Percentiles rank a stretch among this genome's conserved stretches.
Conservation (phyloP, 2,113 vertebrate genomes). For the Burhinus bistriatus region DNA sequence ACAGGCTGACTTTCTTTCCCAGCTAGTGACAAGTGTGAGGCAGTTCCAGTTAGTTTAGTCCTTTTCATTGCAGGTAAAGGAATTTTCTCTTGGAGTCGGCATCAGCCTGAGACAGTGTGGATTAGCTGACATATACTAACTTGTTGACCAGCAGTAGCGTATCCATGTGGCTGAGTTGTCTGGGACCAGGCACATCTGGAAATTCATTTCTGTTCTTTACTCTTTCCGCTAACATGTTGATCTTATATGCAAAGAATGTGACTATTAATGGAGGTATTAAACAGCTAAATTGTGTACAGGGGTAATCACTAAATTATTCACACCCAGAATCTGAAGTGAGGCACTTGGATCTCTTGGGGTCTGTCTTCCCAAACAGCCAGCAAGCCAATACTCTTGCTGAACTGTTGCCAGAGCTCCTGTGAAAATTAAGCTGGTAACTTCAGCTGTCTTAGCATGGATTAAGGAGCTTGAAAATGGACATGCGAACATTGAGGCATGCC, state of each 20-base stretch:
- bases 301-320: neutral
- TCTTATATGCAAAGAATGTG: neutral
- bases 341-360: neutral
- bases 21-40: neutral
- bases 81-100: neutral
- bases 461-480: neutral
- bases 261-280: neutral
- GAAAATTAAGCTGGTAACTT: neutral
- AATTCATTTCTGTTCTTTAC: neutral
- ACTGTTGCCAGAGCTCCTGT: neutral
- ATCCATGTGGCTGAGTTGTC: neutral
- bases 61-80: neutral
- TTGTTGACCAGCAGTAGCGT: neutral
- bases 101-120: neutral
- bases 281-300: neutral
- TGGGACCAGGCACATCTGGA: neutral
- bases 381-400: neutral
- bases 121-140: neutral
- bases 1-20: neutral
- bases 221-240: neutral
- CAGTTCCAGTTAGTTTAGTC: neutral
- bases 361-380: neutral
- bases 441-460: neutral
- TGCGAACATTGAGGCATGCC: neutral
- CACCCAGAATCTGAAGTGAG: neutral